Evolutionary conservation across 1,140 invertebrate species (phyloP), one percentile per base, ranked within the genome.

Genomic region (Luehdorfia chinensis): DNA sequence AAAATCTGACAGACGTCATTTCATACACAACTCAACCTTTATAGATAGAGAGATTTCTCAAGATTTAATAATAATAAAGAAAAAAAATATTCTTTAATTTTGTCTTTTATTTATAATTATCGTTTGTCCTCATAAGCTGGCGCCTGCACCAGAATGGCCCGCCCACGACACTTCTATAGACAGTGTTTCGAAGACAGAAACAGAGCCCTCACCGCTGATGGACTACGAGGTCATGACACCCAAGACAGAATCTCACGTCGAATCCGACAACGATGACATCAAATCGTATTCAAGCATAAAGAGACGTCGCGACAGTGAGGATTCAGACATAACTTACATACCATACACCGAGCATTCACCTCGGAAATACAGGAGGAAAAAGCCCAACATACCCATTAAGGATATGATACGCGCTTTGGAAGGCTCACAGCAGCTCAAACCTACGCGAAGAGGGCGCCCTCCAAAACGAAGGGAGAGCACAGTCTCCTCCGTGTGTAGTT

Each of bases 391-490:
- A 33, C 73, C 76, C 2, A 78, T 86, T 12, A 75, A 79, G 50
- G 79, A 84, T 8, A 75, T 81, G 70, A 84, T 84, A 36, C 53
- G 64, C 46, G 75, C 69, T 47, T 58, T 84, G 32, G 78, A 86
- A 49, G 75, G 66, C 9, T 73, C 71, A 33, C 78, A 75, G 34
- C 67, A 67, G 50, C 56, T 67, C 44, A 65, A 66, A 11, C 80
- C 71, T 47, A 66, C 73, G 32, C 61, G 75, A 46, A 52, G 83
- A 36, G 83, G 83, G 3, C 62, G 83, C 14, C 83, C 83, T 25
- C 83, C 83, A 5, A 84, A 84, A 48, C 52, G 76, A 33, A 55
- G 78, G 44, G 76, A 76, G 21, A 86, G 83, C 59, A 73, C 63
- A 5, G 63, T 83, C 14, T 84, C 79, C n/a, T 78, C 78, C 4